Base-by-base conservation (phyloP, 2,797 vertebrate genomes). In the Taenioides sp. region DNA sequence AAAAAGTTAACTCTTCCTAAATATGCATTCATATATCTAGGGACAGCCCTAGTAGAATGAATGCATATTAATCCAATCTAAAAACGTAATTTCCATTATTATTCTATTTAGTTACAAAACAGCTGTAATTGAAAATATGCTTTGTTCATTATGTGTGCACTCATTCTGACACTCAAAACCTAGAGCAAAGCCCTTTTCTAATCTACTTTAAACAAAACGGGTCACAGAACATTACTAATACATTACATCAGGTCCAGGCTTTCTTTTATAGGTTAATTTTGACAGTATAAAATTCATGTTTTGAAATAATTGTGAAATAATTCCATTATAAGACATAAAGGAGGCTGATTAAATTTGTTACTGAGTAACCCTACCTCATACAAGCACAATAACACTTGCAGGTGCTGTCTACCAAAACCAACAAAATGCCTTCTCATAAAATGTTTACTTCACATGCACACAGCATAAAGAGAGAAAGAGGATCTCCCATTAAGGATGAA, bases 401-500 rank as follows among this genome's bases (percentile, higher is more conserved):
- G 81, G 82, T 88, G 81, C 72, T n/a, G 52, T 60, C 40, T 76
- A 55, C 81, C 14, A 84, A 68, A 75, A 66, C 50, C 5, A 74
- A 59, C 22, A 67, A 68, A 54, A 80, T 4, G 65, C 66, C 71
- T 61, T 70, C 63, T 72, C 62, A 75, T 74, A 75, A 65, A 75
- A 57, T 83, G 82, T 90, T 90, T 85, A 86, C 80, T 85, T 86
- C 81, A 86, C 85, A 83, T 37, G 65, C 80, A 81, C 77, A 70
- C 69, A 78, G 75, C 69, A 65, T 86, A 82, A 81, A 84, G 75
- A 76, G 79, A 71, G 93, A 88, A 93, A 94, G 79, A 77, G 71
- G 91, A 94, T 90, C 89, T 79, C 62, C 83, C 87, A 89, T 92
- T 91, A 92, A 91, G 84, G 86, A 88, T 86, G 89, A 91, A 93